These are phyloP conservation scores for Drosophila tristis DNA, from an alignment of 1,140 invertebrate genomes.

Conservation along the genomic window DNA sequence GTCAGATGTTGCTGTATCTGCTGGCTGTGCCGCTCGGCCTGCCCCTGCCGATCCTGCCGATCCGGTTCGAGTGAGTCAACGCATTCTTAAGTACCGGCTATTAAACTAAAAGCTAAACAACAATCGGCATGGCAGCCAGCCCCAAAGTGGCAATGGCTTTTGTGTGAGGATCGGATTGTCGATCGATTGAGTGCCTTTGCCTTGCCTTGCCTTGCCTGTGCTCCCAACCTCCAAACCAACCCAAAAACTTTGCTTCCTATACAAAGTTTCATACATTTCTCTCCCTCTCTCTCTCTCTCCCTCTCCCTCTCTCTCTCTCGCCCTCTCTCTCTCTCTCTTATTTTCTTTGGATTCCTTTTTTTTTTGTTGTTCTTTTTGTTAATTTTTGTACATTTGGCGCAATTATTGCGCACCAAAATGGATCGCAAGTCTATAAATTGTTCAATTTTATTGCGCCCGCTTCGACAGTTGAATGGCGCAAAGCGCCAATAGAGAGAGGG, in stretches of 20 bases:
- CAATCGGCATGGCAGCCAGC: background rate
- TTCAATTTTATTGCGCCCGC: conserved; percentile 83
- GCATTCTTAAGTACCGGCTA: conserved; percentile 74
- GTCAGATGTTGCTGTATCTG: conserved; percentile 16
- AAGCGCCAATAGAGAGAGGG: conserved; percentile 15
- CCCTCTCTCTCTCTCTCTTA: conserved; percentile 9
- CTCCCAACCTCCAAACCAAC: background rate
- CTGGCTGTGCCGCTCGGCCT: conserved; percentile 1
- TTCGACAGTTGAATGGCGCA: conserved; percentile 79
- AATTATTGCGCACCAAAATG: conserved; percentile 81
- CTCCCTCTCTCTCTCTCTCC: conserved; percentile 11
- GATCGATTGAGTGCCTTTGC: conserved; percentile 11
- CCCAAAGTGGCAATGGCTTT: conserved; percentile 63
- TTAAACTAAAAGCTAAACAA: conserved; percentile 80
- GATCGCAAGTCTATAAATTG: conserved; percentile 82
- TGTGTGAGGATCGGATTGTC: conserved; percentile 30
- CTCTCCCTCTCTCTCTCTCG: background rate
- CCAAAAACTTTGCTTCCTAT: conserved; percentile 10
- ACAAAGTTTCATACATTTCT: conserved; percentile 30
- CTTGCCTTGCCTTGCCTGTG: conserved; percentile 2
- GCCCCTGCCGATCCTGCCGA: background rate
- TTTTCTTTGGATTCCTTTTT: conserved; percentile 13
- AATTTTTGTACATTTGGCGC: conserved; percentile 79
- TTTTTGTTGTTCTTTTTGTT: conserved; percentile 39
- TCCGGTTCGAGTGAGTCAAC: conserved; percentile 70